Base-by-base conservation (phyloP, 2,797 vertebrate species). In the Anomalospiza imberbis region DNA sequence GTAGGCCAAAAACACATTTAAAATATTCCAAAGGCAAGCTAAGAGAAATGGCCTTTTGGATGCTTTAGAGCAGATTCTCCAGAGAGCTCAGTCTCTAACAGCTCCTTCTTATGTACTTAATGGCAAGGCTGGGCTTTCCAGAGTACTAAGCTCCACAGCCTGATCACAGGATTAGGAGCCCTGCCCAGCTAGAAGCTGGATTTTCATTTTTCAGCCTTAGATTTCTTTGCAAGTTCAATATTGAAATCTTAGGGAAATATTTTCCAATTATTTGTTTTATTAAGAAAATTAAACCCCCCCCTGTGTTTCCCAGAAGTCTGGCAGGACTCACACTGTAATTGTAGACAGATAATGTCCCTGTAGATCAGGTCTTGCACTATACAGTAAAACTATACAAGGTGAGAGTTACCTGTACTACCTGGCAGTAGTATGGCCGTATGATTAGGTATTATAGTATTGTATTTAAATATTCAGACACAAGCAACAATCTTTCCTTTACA, bases 381-480 rank as follows among this genome's bases (percentile, higher is more conserved):
- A 16, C 78, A 91, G 32, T 38, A 88, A 74, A 95, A 70, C 31
- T 76, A 74, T 12, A 66, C 4, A 6, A 75, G 18, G 20, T 71
- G 28, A 36, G 36, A 73, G 25, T 90, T 70, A 70, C 42, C 68
- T 95, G 70, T 70, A 38, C 31, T 89, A 50, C 42, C 19, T 38
- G 42, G 50, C 26, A 62, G 17, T 42, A 62, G 48, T 48, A 31
- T 1, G 5, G 65, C 81, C 80, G 65, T 60, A 63, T 63, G 45
- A 88, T 89, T 96, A 94, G 71, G 65, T 96, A 80, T 50, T 50
- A 36, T 31, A 88, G 95, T 93, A 61, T 83, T 89, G 47, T 67
- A 93, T 77, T 66, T 93, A 94, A 87, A 66, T 72, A 92, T 97
- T 95, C 91, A 92, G 65, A 81, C 93, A 88, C 38, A 77, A 82